These are phyloP conservation scores for Papilio dardanus DNA, from an alignment of 1,140 invertebrate species.

Conservation along the genomic window DNA sequence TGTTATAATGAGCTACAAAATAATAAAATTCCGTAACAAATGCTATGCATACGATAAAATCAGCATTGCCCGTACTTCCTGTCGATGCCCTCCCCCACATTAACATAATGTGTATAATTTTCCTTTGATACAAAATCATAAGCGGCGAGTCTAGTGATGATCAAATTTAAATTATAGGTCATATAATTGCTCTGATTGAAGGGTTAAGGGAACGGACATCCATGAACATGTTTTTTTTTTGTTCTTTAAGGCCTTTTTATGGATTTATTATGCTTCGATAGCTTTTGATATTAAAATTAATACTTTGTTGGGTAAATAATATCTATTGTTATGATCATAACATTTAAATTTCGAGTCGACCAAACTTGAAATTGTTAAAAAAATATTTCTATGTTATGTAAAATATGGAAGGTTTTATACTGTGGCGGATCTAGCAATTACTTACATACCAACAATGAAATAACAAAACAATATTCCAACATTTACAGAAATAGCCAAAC, in stretches of 20 bases:
- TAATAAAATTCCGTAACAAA: conserved; percentile 31
- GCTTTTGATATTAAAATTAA: neutral
- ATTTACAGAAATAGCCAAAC: neutral
- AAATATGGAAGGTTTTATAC: neutral
- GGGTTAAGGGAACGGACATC: conserved; percentile 21
- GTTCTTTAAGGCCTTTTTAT: conserved; percentile 22
- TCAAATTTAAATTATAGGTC: conserved; percentile 36
- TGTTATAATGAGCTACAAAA: conserved; percentile 24
- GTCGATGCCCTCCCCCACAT: conserved; percentile 24
- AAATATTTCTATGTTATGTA: too few species aligned
- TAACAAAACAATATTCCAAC: conserved; percentile 10
- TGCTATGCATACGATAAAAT: conserved; percentile 31
- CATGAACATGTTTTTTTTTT: conserved; percentile 2
- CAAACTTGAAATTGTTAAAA: neutral
- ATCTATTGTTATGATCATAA: neutral
- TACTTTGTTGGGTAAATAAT: neutral
- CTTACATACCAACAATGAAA: neutral
- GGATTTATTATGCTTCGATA: neutral
- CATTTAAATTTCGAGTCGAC: too few species aligned
- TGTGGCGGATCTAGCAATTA: neutral
- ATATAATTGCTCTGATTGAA: conserved; percentile 30
- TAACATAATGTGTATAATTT: conserved; percentile 41
- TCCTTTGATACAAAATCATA: conserved; percentile 42
- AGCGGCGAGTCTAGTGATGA: conserved; percentile 31
- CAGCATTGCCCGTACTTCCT: conserved; percentile 32